phyloP scores from a whole-genome alignment of 2,113 vertebrate genomes.

The Hippocampus abdominalis region DNA sequence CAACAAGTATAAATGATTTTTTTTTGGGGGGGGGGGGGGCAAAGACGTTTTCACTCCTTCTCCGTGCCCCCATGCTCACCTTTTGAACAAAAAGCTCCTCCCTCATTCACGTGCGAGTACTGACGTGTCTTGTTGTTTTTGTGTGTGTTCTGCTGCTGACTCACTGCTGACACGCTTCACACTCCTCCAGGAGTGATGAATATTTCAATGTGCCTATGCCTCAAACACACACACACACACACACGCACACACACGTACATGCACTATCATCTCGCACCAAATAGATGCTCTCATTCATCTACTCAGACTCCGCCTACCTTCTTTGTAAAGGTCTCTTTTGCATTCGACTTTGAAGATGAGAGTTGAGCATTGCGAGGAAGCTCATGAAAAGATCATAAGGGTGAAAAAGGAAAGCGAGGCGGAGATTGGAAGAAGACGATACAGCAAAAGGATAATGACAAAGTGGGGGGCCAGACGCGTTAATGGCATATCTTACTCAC shows the following conservation, averaged over 20 bases:
- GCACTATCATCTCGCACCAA: not conserved
- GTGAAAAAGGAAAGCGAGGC: not conserved
- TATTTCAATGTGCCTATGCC: conserved; percentile 28
- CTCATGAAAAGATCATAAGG: not conserved
- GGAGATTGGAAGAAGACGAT: not conserved
- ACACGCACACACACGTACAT: not conserved
- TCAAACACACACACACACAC: conserved; percentile 2
- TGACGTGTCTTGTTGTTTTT: not conserved
- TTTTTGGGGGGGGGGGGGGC: not conserved
- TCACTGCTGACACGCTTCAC: conserved; percentile 29
- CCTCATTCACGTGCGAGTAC: not conserved
- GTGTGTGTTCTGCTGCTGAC: not conserved
- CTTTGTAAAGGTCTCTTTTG: conserved; percentile 42
- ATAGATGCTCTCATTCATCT: not conserved
- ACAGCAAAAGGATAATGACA: not conserved
- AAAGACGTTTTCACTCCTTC: not conserved
- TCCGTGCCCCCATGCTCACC: not conserved
- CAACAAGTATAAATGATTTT: not conserved
- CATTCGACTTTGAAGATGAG: conserved; percentile 25
- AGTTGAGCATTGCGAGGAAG: not conserved
- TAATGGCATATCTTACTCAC: conserved; percentile 1
- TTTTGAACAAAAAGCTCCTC: not conserved
- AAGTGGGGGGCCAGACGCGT: conserved; percentile 7
- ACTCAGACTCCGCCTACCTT: not conserved
- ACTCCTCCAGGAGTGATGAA: conserved; percentile 31